Conservation (phyloP, 53 echinoderm and acorn worm species). For the Pentamera pediparva region DNA sequence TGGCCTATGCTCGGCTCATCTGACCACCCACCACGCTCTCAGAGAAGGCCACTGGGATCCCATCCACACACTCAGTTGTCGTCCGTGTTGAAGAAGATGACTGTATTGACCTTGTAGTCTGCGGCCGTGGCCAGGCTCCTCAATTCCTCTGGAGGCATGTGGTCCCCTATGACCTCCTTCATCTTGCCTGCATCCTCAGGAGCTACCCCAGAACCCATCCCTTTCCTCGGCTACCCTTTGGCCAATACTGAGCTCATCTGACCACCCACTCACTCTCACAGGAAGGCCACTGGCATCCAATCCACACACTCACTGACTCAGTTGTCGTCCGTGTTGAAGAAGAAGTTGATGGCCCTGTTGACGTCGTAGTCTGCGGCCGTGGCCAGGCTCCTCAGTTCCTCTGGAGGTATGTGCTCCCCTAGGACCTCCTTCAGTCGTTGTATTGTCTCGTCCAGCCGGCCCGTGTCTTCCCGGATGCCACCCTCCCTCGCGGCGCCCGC, state of each 20-base stretch:
- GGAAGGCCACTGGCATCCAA: no score
- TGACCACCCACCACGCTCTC: no score
- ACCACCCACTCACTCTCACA: no score
- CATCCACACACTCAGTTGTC: no score
- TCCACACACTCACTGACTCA: no score
- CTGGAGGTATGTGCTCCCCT: slow-evolving; percentile 41
- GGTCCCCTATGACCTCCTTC: slow-evolving; percentile 53
- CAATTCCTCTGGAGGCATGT: slow-evolving; percentile 35
- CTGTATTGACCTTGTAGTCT: slow-evolving; percentile 72
- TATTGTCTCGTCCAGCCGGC: slow-evolving; percentile 41
- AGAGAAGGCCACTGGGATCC: no score
- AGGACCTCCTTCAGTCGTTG: slow-evolving; percentile 46
- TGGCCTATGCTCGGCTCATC: no score
- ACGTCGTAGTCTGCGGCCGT: slow-evolving; percentile 69
- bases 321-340: no score
- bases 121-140: slow-evolving; percentile 47
- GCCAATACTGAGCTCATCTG: no score
- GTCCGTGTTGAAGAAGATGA: slow-evolving; percentile 54
- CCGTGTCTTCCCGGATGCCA: slow-evolving; percentile 18
- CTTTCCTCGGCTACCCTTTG: no score
- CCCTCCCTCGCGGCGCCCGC: not conserved
- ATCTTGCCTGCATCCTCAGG: no score
- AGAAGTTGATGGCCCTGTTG: slow-evolving; percentile 65
- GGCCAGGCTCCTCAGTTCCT: slow-evolving; percentile 40
- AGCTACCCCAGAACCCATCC: no score